Percentiles rank a stretch among this genome's conserved stretches.
These are phyloP conservation scores for Lepidostoma basale DNA, from an alignment of 1,140 invertebrate genomes.

Conservation along the genomic window DNA sequence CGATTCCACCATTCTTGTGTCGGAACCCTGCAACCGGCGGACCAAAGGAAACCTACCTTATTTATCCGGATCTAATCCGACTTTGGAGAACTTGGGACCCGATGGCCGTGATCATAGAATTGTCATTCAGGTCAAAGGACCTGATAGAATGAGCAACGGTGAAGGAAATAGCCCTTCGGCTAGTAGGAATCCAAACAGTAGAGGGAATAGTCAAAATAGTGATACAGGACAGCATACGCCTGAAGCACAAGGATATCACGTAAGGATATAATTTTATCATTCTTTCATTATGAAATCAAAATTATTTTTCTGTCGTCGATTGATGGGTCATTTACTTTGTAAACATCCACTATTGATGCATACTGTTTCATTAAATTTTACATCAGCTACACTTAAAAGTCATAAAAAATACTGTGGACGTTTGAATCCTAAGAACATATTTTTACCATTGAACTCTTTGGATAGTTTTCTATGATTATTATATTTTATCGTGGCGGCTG, in stretches of 20 bases:
- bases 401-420: no score
- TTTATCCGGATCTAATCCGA: slow-evolving; percentile 40
- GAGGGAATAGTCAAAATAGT: slow-evolving; percentile 32
- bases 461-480: no score
- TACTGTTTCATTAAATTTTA: no score
- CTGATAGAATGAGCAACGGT: slow-evolving; percentile 50
- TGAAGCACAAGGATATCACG: slow-evolving; percentile 36
- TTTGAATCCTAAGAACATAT: no score
- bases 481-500: no score
- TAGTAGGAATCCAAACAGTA: slow-evolving; percentile 31
- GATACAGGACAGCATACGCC: slow-evolving; percentile 36
- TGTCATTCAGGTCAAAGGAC: slow-evolving; percentile 83
- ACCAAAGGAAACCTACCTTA: slow-evolving; percentile 57
- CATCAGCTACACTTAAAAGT: no score
- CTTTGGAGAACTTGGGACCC: slow-evolving; percentile 41
- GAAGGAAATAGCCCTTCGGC: slow-evolving; percentile 10
- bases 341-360: no score
- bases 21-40: slow-evolving; percentile 73
- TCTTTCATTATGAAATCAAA: no score
- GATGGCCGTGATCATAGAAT: slow-evolving; percentile 73
- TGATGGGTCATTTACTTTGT: no score
- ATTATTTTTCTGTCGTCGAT: no score
- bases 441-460: no score
- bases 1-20: slow-evolving; percentile 78
- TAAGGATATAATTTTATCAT: slow-evolving; percentile 13